Evolutionary conservation across 2,113 vertebrate genomes (phyloP), one percentile per base, ranked within the genome.

Genomic region (human (Homo sapiens)): DNA sequence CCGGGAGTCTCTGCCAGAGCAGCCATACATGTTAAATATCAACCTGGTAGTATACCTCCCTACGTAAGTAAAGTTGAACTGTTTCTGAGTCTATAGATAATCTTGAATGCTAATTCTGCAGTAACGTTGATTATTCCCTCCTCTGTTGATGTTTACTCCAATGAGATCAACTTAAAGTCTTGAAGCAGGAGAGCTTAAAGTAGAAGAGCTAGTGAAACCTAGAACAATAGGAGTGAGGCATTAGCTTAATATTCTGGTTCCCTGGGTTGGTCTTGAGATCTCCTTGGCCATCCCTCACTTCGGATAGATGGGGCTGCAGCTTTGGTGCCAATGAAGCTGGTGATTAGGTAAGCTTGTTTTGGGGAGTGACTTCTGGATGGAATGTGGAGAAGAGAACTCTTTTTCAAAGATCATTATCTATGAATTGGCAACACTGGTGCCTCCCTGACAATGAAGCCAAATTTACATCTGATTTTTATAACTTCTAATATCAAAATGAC

Each of bases 391-490:
- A 81, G 5, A 43, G 16, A 55, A 59, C 18, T 5, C 10, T 70
- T 59, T 61, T n/a, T 70, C 43, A 75, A 70, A 83, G 43, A 32
- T 45, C 57, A 52, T 48, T 75, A 23, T 75, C 45, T 43, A 10
- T n/a, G 59, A 64, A 61, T 57, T 22, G 61, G 22, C 32, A 45
- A 48, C 48, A 25, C 25, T 45, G 11, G 11, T 86, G 80, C 16
- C 64, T 86, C 38, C 11, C 20, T 32, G 55, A 9, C 4, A 6
- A 48, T 59, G 13, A 35, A 50, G 10, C 82, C 25, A 82, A 6
- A 55, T 78, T 79, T 32, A 30, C 70, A 38, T 70, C 35, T 85
- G 96, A 70, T 87, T 90, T 95, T 85, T n/a, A 55, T 91, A 75
- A 55, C 8, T 89, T 68, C 11, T 3, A 40, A 48, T 70, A 66